Evolutionary conservation across 1,140 invertebrate species (phyloP), one percentile per base, ranked within the genome.

Genomic region (Oedothorax gibbosus): DNA sequence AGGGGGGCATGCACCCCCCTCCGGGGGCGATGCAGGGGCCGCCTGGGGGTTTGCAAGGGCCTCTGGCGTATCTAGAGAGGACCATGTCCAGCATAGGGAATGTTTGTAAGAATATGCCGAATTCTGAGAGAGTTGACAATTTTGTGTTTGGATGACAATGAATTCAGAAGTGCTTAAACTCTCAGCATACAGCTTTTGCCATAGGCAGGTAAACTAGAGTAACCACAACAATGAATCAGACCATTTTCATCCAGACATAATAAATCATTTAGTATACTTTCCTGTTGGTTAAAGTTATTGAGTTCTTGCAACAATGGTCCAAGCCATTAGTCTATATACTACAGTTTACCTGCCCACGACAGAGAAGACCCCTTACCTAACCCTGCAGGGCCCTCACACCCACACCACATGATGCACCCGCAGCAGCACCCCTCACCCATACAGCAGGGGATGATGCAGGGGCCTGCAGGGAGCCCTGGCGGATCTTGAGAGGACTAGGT

Each of bases 41-140:
- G 35, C 86, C 85, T 79, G 91, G 90, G 53, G 90, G 93, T 9
- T 90, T 94, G 60, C 94, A 94, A 88, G 94, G 94, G 14, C 94
- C 94, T 15, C 90, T 95, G 49, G 94, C 94, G 3, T 95, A 93
- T 89, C 90, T 95, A 75, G 94, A 95, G 91, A 95, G 95, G 91
- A 95, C 94, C 80, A 94, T 94, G 83, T 94, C 94, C 89, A 95
- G 94, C 91, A 95, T 95, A 92, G 94, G 94, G 56, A 92, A 35
- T 35, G 35, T 35, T 1, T 35, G 35, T 35, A 35, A 35, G 1
- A 35, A 35, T 35, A 35, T 35, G 35, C 5, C 35, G 35, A 35
- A 35, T 35, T 35, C 5, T 5, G 1, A 35, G n/a, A 35, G 35
- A 35, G 1, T 35, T 35, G 35, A 35, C 35, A 35, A 35, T 35